Evolutionary conservation across 2,113 vertebrate species (phyloP), one percentile per base, ranked within the genome.

Genomic region (Macrotis lagotis): DNA sequence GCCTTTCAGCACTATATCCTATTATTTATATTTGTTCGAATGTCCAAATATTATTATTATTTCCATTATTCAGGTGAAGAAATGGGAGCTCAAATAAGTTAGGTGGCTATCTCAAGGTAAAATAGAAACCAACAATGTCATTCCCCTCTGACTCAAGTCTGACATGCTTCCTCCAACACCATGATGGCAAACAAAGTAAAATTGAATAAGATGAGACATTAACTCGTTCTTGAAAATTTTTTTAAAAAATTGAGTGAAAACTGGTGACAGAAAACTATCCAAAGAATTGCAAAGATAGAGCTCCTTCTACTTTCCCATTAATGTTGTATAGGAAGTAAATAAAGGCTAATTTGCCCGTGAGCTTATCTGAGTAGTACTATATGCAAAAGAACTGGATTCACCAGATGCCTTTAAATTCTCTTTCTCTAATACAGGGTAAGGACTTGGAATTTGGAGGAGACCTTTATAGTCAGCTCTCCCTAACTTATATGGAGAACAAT

Each of bases 181-280:
- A 44, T 83, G 66, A 83, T 83, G 66, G 66, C 66, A 83, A 74
- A 59, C 89, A 48, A 93, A 95, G 89, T 90, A 90, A 59, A 0
- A n/a, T 44, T 49, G 74, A 47, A 51, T 91, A 50, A 49, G 91
- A 89, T 44, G n/a, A 91, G 50, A 31, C 0, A 48, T 25, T 26
- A 50, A 50, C n/a, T 90, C 26, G 9, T 31, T 49, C 88, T 48
- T 37, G 66, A 90, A 90, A 93, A n/a, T 74, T 37, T 66, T 50
- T 53, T 88, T 74, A 47, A 93, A 92, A 47, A 89, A 48, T n/a
- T 14, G 9, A 51, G 50, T 11, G 92, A 91, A 93, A 90, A 19
- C 31, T 10, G 26, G 66, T n/a, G 7, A 3, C 0, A 11, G 51
- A 44, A 83, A 66, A 90, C 48, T 7, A 48, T 47, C 66, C 55